Conservation (phyloP, 2,113 vertebrate genomes). For the Monopterus albus region DNA sequence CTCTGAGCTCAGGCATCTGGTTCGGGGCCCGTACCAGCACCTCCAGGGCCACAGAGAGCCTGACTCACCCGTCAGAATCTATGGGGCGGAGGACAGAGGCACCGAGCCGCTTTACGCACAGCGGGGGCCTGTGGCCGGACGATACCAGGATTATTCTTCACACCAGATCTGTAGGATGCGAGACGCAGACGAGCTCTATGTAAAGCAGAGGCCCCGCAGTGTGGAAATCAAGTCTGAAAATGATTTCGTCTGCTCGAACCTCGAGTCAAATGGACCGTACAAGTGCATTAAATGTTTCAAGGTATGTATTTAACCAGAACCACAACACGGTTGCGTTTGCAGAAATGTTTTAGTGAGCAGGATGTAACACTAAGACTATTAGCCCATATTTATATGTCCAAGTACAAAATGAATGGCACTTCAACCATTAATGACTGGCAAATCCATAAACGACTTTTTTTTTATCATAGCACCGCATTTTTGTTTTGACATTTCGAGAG, state of each 20-base stretch:
- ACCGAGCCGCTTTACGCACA: slow-evolving; percentile 72
- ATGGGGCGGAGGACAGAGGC: slow-evolving; percentile 78
- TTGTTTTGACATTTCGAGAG: too few species aligned
- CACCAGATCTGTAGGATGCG: slow-evolving; percentile 77
- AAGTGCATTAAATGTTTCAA: slow-evolving; percentile 97
- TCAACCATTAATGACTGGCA: too few species aligned
- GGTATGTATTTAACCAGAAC: slow-evolving; percentile 72
- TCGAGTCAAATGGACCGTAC: slow-evolving; percentile 87
- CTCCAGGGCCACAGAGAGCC: slow-evolving; percentile 76
- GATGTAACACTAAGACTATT: too few species aligned
- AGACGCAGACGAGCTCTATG: slow-evolving; percentile 65
- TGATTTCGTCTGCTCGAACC: slow-evolving; percentile 85
- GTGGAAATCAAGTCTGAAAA: slow-evolving; percentile 88
- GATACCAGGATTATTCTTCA: slow-evolving; percentile 83
- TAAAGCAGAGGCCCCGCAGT: slow-evolving; percentile 79
- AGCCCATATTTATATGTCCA: too few species aligned
- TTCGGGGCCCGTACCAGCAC: slow-evolving; percentile 76
- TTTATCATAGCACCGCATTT: too few species aligned
- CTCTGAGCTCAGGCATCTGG: slow-evolving; percentile 87
- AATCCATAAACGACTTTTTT: too few species aligned
- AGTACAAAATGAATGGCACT: too few species aligned
- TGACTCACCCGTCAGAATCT: slow-evolving; percentile 79
- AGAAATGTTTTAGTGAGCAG: too few species aligned
- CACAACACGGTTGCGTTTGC: not conserved
- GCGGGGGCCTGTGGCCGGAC: slow-evolving; percentile 63